A percentile compares a stretch with the other conserved stretches of the same genome.
Evolutionary conservation across 2,888 invertebrate species (phyloP).

Genomic region (Cloeon dipterum): DNA sequence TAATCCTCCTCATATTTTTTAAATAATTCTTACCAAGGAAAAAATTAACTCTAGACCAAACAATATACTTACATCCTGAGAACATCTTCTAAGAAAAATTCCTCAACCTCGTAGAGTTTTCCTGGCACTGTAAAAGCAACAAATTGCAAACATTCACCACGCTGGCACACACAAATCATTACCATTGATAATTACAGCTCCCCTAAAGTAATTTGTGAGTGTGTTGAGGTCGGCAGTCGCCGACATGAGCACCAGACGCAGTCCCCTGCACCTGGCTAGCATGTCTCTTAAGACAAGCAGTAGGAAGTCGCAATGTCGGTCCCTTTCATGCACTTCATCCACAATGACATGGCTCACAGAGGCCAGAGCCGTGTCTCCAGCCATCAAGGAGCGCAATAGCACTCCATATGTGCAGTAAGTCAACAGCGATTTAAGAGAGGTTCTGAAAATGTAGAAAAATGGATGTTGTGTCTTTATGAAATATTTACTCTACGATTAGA

Average conservation of each 20-base stretch:
- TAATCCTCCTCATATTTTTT: too few relatives aligned
- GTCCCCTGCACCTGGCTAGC: slow-evolving; percentile 37
- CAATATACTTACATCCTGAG: slow-evolving; percentile 22
- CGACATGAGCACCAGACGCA: slow-evolving; percentile 81
- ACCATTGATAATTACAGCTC: slow-evolving; percentile 44
- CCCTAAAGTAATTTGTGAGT: slow-evolving; percentile 64
- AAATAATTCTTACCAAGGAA: too few relatives aligned
- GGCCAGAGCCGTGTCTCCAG: slow-evolving; percentile 40
- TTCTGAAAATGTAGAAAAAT: slow-evolving; percentile 19
- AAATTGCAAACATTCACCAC: background rate
- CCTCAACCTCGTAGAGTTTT: slow-evolving; percentile 45
- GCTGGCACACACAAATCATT: slow-evolving; percentile 1
- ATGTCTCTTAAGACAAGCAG: slow-evolving; percentile 63
- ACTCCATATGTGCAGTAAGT: slow-evolving; percentile 88
- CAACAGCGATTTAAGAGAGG: slow-evolving; percentile 54
- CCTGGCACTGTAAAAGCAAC: slow-evolving; percentile 39
- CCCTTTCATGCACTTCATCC: slow-evolving; percentile 92
- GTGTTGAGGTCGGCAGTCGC: slow-evolving; percentile 72
- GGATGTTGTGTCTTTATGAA: background rate
- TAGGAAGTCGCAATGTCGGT: slow-evolving; percentile 80
- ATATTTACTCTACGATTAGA: too few relatives aligned
- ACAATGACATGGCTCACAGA: slow-evolving; percentile 69
- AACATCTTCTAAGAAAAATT: slow-evolving; percentile 60
- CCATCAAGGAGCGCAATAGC: slow-evolving; percentile 67
- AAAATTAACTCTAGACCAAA: too few relatives aligned